Conservation (phyloP, 2,797 vertebrate genomes). For the Chiroxiphia lanceolata region DNA sequence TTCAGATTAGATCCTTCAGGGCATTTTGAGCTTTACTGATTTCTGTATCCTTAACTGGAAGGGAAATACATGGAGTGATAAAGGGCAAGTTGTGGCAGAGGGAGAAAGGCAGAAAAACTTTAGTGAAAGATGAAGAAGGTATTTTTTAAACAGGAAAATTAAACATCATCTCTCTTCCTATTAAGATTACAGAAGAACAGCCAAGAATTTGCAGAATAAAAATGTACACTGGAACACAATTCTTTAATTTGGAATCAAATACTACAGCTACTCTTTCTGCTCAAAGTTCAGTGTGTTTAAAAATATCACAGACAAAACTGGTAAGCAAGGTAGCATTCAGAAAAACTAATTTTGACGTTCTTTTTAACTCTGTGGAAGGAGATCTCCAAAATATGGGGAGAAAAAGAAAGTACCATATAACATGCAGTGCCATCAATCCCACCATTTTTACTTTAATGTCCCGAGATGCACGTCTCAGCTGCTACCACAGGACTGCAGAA, state of each 20-base stretch:
- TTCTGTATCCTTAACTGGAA: neutral
- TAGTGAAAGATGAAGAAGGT: neutral
- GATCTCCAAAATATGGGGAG: neutral
- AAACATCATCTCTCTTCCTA: neutral
- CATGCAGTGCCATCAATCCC: neutral
- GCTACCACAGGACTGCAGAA: neutral
- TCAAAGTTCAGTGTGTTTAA: neutral
- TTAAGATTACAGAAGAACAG: neutral
- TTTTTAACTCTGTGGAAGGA: neutral
- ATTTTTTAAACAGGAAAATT: neutral
- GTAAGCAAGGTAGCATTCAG: neutral
- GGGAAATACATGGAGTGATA: neutral
- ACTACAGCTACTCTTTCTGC: neutral
- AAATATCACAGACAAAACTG: neutral
- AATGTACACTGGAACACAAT: neutral
- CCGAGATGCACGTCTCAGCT: rapidly evolving
- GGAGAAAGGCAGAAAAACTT: neutral
- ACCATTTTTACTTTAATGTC: neutral
- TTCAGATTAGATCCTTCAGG: neutral
- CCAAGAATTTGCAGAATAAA: neutral
- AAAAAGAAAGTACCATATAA: neutral
- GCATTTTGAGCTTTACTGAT: neutral
- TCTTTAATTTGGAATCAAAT: neutral
- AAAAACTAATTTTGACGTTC: neutral
- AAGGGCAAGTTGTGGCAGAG: neutral